phyloP scores from a whole-genome alignment of 2,113 vertebrate species.

The Dicrurus megarhynchus region DNA sequence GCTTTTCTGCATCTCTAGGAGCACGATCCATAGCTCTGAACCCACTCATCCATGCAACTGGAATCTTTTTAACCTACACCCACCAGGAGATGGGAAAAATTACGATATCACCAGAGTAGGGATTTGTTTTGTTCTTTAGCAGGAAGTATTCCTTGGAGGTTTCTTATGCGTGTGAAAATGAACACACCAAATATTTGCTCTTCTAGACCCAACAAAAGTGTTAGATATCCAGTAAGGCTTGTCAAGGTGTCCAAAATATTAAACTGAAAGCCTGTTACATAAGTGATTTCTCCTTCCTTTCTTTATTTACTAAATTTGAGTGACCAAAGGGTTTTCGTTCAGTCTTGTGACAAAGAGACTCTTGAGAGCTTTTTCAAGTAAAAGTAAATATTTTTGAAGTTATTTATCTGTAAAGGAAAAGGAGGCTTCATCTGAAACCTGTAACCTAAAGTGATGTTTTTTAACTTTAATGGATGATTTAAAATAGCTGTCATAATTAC shows the following conservation, averaged over 20 bases:
- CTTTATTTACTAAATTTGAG: background rate
- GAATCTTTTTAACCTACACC: background rate
- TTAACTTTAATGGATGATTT: background rate
- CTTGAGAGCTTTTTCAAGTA: background rate
- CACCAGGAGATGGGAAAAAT: background rate
- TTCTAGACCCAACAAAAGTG: background rate
- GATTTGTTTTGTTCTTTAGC: background rate
- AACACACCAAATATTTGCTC: background rate
- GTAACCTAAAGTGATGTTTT: background rate
- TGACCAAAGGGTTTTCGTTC: background rate
- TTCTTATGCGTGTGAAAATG: background rate
- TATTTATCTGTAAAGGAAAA: background rate
- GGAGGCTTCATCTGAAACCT: background rate
- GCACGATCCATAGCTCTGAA: background rate
- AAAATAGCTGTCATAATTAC: background rate
- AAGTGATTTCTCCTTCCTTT: background rate
- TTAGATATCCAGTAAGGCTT: background rate
- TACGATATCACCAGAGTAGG: rapidly evolving
- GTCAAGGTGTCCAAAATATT: background rate
- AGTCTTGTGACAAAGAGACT: background rate
- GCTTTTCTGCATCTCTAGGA: background rate
- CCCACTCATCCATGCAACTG: background rate
- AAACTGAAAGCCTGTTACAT: background rate
- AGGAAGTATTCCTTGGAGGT: background rate
- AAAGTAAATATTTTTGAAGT: background rate